These are phyloP conservation scores for Zosterops hypoxanthus DNA, from an alignment of 2,113 vertebrate species.

Conservation along the genomic window DNA sequence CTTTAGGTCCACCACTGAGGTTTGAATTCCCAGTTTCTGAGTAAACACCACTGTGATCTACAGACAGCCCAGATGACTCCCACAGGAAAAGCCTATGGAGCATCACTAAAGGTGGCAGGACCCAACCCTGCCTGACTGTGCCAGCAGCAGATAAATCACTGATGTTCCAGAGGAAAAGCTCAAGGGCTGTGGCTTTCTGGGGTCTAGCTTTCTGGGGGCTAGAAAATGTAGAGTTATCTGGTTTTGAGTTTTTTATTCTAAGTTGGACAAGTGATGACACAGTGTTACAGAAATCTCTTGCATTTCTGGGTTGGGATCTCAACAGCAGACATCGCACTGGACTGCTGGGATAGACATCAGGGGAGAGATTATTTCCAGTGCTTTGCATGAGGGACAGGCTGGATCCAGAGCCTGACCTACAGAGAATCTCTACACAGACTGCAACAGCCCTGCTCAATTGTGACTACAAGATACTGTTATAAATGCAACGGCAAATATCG, in stretches of 20 bases:
- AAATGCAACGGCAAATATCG: no score
- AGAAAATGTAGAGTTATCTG: not conserved
- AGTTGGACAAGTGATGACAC: fast-evolving
- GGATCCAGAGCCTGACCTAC: not conserved
- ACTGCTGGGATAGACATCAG: not conserved
- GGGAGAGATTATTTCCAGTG: not conserved
- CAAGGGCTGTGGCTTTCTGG: not conserved
- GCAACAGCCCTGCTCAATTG: not conserved
- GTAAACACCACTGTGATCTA: not conserved
- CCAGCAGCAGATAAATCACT: not conserved
- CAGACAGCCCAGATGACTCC: not conserved
- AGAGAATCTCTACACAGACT: not conserved
- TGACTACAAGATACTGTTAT: not conserved
- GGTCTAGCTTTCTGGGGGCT: not conserved
- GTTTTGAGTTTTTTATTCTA: not conserved
- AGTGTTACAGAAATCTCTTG: not conserved
- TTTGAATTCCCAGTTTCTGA: not conserved
- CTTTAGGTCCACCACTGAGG: fast-evolving
- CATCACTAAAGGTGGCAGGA: not conserved
- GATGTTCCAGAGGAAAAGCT: not conserved
- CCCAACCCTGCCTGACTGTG: not conserved
- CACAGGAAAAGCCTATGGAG: not conserved
- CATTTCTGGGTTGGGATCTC: not conserved
- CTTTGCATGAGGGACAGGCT: not conserved
- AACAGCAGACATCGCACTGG: not conserved